These are phyloP conservation scores for Falco punctatus DNA, from an alignment of 2,113 vertebrate species.

Conservation along the genomic window DNA sequence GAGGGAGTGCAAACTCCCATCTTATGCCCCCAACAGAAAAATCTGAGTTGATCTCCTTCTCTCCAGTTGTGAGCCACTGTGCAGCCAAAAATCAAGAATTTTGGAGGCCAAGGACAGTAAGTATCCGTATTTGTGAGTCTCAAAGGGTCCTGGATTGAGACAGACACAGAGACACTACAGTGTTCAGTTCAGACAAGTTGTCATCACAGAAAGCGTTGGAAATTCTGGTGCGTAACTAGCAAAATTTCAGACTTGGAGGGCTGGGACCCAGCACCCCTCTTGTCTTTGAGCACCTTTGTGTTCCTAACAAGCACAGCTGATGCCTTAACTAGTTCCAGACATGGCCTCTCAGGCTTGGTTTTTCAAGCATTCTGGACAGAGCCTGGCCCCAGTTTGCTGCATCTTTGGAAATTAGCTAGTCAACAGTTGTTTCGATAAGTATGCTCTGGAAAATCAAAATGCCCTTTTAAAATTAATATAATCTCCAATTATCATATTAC, in stretches of 20 bases:
- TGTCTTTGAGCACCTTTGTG: not conserved
- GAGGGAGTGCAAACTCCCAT: not conserved
- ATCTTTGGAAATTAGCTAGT: not conserved
- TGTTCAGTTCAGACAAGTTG: not conserved
- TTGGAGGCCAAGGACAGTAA: not conserved
- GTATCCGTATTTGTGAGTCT: not conserved
- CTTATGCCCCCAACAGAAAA: not conserved
- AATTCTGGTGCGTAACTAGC: not conserved
- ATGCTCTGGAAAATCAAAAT: not conserved
- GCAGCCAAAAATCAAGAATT: not conserved
- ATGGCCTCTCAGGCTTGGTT: not conserved
- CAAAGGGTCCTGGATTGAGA: accelerated
- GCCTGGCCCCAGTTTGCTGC: not conserved
- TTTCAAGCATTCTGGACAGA: not conserved
- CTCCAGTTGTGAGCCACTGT: not conserved
- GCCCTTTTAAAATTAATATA: constrained; percentile 49
- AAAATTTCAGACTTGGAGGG: not conserved
- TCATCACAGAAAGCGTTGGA: not conserved
- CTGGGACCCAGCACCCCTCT: not conserved
- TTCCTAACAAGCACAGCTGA: not conserved
- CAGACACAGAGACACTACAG: not conserved
- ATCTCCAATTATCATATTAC: constrained; percentile 51
- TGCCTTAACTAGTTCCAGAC: not conserved
- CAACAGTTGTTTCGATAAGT: not conserved
- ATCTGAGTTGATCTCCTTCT: not conserved